Evolutionary conservation across 2,888 invertebrate genomes (phyloP).

Genomic region (Pterostichus madidus): DNA sequence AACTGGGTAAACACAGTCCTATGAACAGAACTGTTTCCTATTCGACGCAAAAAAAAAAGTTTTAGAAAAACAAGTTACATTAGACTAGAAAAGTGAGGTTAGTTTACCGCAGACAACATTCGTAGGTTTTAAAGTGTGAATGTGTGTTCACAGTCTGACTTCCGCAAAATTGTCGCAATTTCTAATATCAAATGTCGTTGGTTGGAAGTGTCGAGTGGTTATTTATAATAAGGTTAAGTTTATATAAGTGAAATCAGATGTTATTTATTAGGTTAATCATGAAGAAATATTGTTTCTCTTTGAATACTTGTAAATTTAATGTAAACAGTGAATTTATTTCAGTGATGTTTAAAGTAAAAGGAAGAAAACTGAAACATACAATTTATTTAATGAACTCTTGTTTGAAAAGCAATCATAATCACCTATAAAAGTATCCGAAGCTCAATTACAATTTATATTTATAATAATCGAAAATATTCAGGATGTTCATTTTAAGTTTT

Average conservation of each 20-base stretch:
- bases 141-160: not conserved
- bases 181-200: not conserved
- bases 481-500: too few relatives aligned
- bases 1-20: constrained; percentile 56
- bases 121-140: not conserved
- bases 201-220: not conserved
- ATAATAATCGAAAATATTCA: too few relatives aligned
- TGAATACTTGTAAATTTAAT: too few relatives aligned
- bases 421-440: too few relatives aligned
- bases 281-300: too few relatives aligned
- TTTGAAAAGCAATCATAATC: too few relatives aligned
- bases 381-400: too few relatives aligned
- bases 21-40: constrained; percentile 40
- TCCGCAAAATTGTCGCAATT: not conserved
- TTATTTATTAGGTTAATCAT: not conserved
- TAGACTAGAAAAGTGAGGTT: not conserved
- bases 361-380: too few relatives aligned
- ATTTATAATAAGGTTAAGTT: not conserved
- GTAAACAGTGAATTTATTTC: too few relatives aligned
- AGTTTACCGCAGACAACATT: not conserved
- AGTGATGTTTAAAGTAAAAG: too few relatives aligned
- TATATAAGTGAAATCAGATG: not conserved
- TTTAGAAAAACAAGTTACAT: not conserved
- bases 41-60: too few relatives aligned
- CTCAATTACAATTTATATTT: too few relatives aligned